Base-by-base conservation (phyloP, 2,888 invertebrate genomes). In the Hypena proboscidalis region DNA sequence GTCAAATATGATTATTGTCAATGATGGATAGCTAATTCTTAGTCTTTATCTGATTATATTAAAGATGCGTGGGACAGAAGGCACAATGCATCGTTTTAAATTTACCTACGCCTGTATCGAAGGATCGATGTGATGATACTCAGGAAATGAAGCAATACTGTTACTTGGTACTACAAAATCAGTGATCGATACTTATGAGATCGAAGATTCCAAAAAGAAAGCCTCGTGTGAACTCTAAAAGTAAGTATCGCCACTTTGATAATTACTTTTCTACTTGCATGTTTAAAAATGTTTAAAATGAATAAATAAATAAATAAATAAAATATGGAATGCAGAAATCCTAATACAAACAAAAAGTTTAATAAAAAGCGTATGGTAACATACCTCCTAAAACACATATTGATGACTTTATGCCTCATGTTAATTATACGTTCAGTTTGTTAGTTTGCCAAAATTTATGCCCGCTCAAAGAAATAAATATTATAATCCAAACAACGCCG, bases 21-120 rank as follows among this genome's bases (percentile, higher is more conserved):
- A 83, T 89, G 90, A 89, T 89, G 82, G 89, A 89, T 90, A 76
- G 84, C 78, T 85, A 85, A 86, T 86, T 78, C 74, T 72, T 70
- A 58, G 64, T 70, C 64, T 56, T 67, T 79, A 86, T 88, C 88
- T 77, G 88, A 87, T 88, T 77, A 78, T 71, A 65, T 66, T 66
- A 83, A 84, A 85, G 83, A 84, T 83, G 89, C 88, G 89, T 90
- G 89, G 89, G 90, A 90, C 79, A 82, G 50, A 41, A 57, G 53
- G 55, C 66, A 88, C 87, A 89, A 88, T 90, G 78, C 83, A 83
- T 87, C 87, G 76, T 89, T 88, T 77, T 72, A 66, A 68, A 70
- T 70, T 57, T 59, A 58, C 56, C 54, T 56, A 57, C 58, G 54
- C 56, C n/a, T 65, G 48, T 70, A 69, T 59, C 58, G 33, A 33